Base-by-base conservation (phyloP, 2,888 invertebrate genomes). In the Aphidoletes aphidimyza region DNA sequence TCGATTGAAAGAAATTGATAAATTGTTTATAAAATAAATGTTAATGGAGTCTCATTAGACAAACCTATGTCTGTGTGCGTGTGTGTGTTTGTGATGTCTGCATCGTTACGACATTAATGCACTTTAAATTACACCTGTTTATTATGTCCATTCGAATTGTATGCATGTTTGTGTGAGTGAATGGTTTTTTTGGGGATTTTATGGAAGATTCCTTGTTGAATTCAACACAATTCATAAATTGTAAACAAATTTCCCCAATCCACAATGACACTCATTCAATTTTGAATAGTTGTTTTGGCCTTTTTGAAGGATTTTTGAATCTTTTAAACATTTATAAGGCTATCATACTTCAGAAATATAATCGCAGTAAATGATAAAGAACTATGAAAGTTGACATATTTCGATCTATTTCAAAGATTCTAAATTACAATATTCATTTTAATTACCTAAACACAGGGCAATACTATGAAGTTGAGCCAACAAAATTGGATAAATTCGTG, bases 401-500 rank as follows among this genome's bases (percentile, higher is more conserved):
- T n/a, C n/a, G n/a, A n/a, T n/a, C n/a, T n/a, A n/a, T n/a, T n/a
- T n/a, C n/a, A n/a, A n/a, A n/a, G n/a, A n/a, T n/a, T n/a, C n/a
- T n/a, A n/a, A n/a, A n/a, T n/a, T n/a, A n/a, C n/a, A n/a, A n/a
- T n/a, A n/a, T n/a, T n/a, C n/a, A n/a, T n/a, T n/a, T n/a, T n/a
- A n/a, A n/a, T n/a, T n/a, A n/a, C n/a, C n/a, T n/a, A 54, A 54
- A 11, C 22, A n/a, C 81, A 85, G 85, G 69, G 26, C 85, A 85
- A 84, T 85, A 85, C 22, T 85, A 86, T 84, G 84, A 84, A 47
- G 84, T 85, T 14, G 83, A 85, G 17, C 69, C 37, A 83, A 84
- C 84, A 22, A 49, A 84, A 39, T 54, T 84, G 19, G 88, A 87
- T 22, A 86, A 87, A 9, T 86, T 90, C 34, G 88, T 92, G 37